Base-by-base conservation (phyloP, 2,113 vertebrate species). In the Protobothrops flavoviridis region DNA sequence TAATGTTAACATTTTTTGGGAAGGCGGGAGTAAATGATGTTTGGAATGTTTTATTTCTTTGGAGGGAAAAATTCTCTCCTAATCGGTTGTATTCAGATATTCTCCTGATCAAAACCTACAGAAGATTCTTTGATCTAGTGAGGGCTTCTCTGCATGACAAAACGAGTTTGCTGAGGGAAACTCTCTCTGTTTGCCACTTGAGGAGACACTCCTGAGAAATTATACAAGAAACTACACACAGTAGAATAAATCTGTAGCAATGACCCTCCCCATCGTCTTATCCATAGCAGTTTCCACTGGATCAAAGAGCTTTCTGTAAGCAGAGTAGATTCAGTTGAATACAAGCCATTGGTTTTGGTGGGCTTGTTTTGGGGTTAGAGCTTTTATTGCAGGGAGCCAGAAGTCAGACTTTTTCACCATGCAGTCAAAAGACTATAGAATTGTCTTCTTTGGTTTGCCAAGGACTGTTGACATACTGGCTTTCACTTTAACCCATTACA, bases 341-440 rank as follows among this genome's bases (percentile, higher is more conserved):
- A 7, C 26, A 69, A 69, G 45, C 95, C 97, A 93, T 97, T 97
- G 74, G 74, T 81, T 95, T 97, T 96, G 45, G 55, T 86, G 74
- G 11, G 88, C 39, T 39, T 92, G 21, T 11, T 91, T 91, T 91
- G 95, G 93, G 97, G 96, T 98, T 95, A 96, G 93, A 94, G 92
- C 94, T 97, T 93, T 97, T 97, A 96, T 98, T 97, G 96, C 97
- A 98, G 97, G 98, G 98, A 98, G 97, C 98, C 98, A 97, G 95
- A 97, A 97, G 95, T 96, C 95, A 12, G 96, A 97, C 96, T 97
- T 98, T 95, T 97, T 96, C 97, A 97, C 98, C 98, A 97, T 97
- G 97, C 94, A 96, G 74, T 93, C 92, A 24, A 90, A 93, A 94
- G 45, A 74, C 89, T 17, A 93, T 95, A 74, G 39, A 55, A 55